Base-by-base conservation (phyloP, 2,113 vertebrate genomes). In the Gallinago undulata region DNA sequence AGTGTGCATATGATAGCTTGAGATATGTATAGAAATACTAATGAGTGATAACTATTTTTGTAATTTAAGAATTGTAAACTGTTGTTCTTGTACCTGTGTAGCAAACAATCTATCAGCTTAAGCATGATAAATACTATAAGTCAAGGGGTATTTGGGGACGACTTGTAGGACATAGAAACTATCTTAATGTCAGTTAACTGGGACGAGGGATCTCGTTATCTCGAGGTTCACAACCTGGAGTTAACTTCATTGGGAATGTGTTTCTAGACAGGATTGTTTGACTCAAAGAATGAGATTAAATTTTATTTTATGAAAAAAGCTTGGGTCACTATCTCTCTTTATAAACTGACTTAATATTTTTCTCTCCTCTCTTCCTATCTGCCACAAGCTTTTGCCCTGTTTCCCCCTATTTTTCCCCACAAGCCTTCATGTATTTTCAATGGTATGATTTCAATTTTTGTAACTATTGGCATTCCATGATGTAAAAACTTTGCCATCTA, bases 21-120 rank as follows among this genome's bases (percentile, higher is more conserved):
- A 85, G 31, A 93, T 85, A 94, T 95, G 86, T 96, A 94, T 97
- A 97, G 93, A 97, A 95, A 97, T 96, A 90, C 85, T 95, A 96
- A 97, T 67, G 92, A 93, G 96, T 97, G 82, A 95, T 88, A 92
- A 96, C 95, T 98, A 97, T 98, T 98, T 98, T 98, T 98, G 96
- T 96, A 98, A 97, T 88, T 97, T 77, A 67, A 95, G 56, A 96
- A 79, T 90, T 97, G 89, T 97, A 94, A 93, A 94, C 93, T 94
- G 87, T 95, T 97, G 89, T 93, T 97, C 95, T 96, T 95, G 95
- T 97, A 98, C 89, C 82, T 87, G 91, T 97, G 96, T 97, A 95
- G 94, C 88, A 97, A 92, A 95, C 88, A 87, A 93, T 94, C 95
- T 94, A 81, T 85, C 85, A 91, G 81, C 92, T 97, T 94, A 66